These are phyloP conservation scores for Notoglanidium macrostoma DNA, from an alignment of 2,797 vertebrate genomes.

Conservation along the genomic window DNA sequence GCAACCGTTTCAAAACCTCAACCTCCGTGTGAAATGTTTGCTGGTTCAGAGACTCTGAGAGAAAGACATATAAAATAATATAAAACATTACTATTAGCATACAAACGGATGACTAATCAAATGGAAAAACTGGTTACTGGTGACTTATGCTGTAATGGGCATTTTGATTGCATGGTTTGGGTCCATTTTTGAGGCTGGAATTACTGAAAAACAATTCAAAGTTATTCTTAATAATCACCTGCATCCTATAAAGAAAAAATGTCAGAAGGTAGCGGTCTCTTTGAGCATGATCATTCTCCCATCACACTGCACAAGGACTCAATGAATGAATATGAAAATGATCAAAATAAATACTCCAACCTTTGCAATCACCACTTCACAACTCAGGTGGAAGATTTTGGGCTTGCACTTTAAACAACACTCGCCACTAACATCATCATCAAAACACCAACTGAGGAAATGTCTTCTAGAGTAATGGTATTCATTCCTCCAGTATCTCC, in stretches of 20 bases:
- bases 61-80: neutral
- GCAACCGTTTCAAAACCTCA: constrained; percentile 78
- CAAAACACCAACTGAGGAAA: neutral
- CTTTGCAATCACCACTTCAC: neutral
- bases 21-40: constrained; percentile 75
- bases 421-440: neutral
- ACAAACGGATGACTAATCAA: neutral
- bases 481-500: neutral
- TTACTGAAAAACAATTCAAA: neutral
- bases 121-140: neutral
- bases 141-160: neutral
- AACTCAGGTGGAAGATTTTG: neutral
- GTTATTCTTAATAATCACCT: neutral
- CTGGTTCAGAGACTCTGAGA: constrained; percentile 68
- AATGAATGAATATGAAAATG: neutral
- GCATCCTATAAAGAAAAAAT: neutral
- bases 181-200: neutral
- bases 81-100: neutral
- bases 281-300: neutral
- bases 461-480: neutral
- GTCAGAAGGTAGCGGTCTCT: neutral
- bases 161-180: neutral
- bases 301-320: neutral
- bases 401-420: neutral
- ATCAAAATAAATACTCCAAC: neutral